phyloP scores from a whole-genome alignment of 2,797 vertebrate genomes.

The Petrocephalus sullivani region DNA sequence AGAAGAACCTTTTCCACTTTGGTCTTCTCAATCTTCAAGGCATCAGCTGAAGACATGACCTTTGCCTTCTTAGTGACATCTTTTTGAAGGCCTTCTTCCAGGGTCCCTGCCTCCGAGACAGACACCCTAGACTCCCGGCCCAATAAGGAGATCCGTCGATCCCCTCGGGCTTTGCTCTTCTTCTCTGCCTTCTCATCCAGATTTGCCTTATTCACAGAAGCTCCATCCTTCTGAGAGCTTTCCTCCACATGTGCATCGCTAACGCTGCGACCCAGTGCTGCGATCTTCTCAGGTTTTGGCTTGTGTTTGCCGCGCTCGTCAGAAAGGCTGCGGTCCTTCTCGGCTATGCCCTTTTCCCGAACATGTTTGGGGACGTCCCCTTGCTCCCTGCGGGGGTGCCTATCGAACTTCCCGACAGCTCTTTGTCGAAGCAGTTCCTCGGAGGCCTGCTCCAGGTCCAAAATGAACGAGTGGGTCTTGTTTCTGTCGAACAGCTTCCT shows the following conservation, averaged over 20 bases:
- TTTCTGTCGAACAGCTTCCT: constrained; percentile 68
- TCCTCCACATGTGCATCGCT: constrained; percentile 63
- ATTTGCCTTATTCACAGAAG: constrained; percentile 48
- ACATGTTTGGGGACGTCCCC: constrained; percentile 42
- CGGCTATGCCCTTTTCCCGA: constrained; percentile 66
- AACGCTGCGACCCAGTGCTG: constrained; percentile 34
- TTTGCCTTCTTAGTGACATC: constrained; percentile 66
- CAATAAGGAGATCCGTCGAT: constrained; percentile 64
- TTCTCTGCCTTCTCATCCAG: constrained; percentile 79
- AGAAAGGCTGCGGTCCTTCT: constrained; percentile 68
- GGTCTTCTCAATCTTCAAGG: constrained; percentile 64
- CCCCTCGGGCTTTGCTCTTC: constrained; percentile 75
- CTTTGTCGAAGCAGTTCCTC: constrained; percentile 80
- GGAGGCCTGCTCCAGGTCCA: constrained; percentile 66
- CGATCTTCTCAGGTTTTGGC: constrained; percentile 65
- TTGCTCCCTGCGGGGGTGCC: constrained; percentile 69
- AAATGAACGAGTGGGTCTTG: constrained; percentile 66
- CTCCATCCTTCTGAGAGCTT: constrained; percentile 58
- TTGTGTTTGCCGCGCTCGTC: constrained; percentile 80
- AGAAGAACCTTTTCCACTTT: constrained; percentile 61
- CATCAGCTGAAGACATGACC: constrained; percentile 52
- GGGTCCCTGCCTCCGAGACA: constrained; percentile 54
- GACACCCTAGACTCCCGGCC: constrained; percentile 66
- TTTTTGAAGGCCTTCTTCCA: constrained; percentile 67
- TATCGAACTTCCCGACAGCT: constrained; percentile 68